Base-by-base conservation (phyloP, 2,888 invertebrate species). In the Pogonocherus hispidulus region DNA sequence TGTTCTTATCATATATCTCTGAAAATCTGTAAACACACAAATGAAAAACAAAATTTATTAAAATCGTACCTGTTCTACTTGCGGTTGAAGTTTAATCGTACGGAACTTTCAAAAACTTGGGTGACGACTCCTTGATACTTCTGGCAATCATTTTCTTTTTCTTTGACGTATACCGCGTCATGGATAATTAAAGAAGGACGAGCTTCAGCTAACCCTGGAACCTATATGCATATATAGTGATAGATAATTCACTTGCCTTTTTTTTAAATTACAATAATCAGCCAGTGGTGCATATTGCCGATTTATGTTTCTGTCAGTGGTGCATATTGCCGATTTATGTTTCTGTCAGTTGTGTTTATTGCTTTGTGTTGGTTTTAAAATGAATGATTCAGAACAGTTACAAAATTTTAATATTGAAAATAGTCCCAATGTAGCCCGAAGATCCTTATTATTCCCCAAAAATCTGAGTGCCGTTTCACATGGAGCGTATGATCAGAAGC, bases 201-300 rank as follows among this genome's bases (percentile, higher is more conserved):
- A 18, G 80, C 78, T 76, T 85, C 85, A 3, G 82, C 81, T 37
- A 85, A 71, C 18, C 82, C 83, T 32, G 84, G 82, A 19, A 85
- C 83, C 82, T 84, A 62, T 54, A 68, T 51, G 49, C n/a, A n/a
- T n/a, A n/a, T n/a, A n/a, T n/a, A 57, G 20, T 11, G 14, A 55
- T 32, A 54, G 32, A 55, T 1, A 11, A 47, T 19, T 19, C 32
- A 32, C 9, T 4, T 32, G 4, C 32, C 32, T 9, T 32, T 6
- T 32, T 32, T 4, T 32, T 32, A 6, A 9, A 32, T 32, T 9
- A 32, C 32, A 32, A 32, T 6, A 4, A 32, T 4, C n/a, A n/a
- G n/a, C n/a, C n/a, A n/a, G n/a, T n/a, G n/a, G n/a, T n/a, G n/a
- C n/a, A n/a, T n/a, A n/a, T n/a, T n/a, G n/a, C n/a, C n/a, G n/a